Evolutionary conservation across 2,113 vertebrate genomes (phyloP).

Genomic region (Alectura lathami): DNA sequence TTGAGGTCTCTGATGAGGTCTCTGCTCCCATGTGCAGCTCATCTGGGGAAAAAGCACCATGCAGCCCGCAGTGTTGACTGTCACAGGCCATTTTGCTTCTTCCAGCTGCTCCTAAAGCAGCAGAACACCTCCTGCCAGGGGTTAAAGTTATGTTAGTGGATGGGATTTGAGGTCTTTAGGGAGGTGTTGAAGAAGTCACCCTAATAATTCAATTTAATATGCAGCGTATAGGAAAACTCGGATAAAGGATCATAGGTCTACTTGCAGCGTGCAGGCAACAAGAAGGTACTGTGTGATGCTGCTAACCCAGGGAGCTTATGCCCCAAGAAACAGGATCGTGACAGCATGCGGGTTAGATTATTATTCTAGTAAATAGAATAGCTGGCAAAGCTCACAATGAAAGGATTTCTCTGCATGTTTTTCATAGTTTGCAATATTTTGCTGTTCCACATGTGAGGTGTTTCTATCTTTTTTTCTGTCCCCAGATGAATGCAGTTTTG

Average conservation of each 20-base stretch:
- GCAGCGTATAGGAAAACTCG: neutral
- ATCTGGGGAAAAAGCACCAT: neutral
- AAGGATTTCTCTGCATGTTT: neutral
- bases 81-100: neutral
- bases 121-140: neutral
- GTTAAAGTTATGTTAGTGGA: neutral
- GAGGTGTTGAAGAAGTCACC: neutral
- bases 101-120: neutral
- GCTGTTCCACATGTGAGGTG: fast-evolving
- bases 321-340: neutral
- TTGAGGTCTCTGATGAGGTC: neutral
- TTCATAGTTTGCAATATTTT: fast-evolving
- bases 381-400: fast-evolving
- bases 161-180: neutral
- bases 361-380: fast-evolving
- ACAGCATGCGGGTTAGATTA: fast-evolving
- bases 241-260: fast-evolving
- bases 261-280: fast-evolving
- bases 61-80: fast-evolving
- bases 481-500: constrained; percentile 82
- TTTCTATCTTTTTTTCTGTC: neutral
- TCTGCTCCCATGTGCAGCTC: neutral
- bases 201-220: neutral
- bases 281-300: neutral
- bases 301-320: neutral